A percentile compares a stretch with the other conserved stretches of the same genome.
These are phyloP conservation scores for Drosophila takahashii DNA, from an alignment of 1,140 invertebrate genomes.

Conservation along the genomic window DNA sequence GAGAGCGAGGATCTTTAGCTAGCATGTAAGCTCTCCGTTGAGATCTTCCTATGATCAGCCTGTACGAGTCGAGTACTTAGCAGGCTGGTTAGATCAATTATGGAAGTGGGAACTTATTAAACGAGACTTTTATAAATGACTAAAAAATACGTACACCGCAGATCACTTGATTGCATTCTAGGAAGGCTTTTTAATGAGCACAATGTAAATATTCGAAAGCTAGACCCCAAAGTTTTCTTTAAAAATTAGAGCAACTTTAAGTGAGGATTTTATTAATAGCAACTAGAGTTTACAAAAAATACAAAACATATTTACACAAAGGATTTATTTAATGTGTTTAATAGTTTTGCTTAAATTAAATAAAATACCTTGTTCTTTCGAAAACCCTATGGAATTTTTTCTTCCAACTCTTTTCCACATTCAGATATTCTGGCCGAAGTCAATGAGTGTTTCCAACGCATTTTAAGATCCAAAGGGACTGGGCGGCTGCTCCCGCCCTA, in stretches of 20 bases:
- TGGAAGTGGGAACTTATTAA: constrained; percentile 33
- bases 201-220: background rate
- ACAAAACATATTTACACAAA: too few species aligned
- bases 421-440: constrained; percentile 2
- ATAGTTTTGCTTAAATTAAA: background rate
- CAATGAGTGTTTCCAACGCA: background rate
- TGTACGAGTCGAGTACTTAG: constrained; percentile 41
- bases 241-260: background rate
- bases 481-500: constrained; percentile 37
- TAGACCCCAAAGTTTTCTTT: background rate
- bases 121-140: constrained; percentile 33
- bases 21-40: constrained; percentile 19
- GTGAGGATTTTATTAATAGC: too few species aligned
- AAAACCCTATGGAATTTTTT: background rate
- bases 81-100: constrained; percentile 48
- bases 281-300: too few species aligned
- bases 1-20: constrained; percentile 9
- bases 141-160: constrained; percentile 16
- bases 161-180: constrained; percentile 20
- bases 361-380: background rate
- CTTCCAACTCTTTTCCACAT: background rate
- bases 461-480: constrained; percentile 4
- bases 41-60: constrained; percentile 39
- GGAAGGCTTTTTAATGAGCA: background rate
- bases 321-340: too few species aligned